Evolutionary conservation across 2,888 invertebrate genomes (phyloP).

Genomic region (Creontiades dilutus): DNA sequence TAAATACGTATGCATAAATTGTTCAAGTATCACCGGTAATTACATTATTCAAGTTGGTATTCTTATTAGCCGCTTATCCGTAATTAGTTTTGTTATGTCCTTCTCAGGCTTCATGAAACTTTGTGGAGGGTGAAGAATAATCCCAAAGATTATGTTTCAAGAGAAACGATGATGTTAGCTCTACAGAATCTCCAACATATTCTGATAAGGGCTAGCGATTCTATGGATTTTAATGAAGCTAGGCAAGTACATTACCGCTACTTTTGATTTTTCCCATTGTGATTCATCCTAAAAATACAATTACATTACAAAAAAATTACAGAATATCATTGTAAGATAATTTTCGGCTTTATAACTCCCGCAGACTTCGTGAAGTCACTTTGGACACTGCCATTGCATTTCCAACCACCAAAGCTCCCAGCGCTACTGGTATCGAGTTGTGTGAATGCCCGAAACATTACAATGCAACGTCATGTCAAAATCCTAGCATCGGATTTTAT

Average conservation of each 20-base stretch:
- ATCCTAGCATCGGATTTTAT: constrained; percentile 90
- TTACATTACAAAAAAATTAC: too few species aligned
- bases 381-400: constrained; percentile 89
- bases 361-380: constrained; percentile 86
- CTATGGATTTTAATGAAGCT: constrained; percentile 82
- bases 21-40: background rate
- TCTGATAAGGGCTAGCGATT: constrained; percentile 86
- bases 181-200: constrained; percentile 91
- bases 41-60: background rate
- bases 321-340: too few species aligned
- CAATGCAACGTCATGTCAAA: constrained; percentile 93
- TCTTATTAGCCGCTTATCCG: constrained; percentile 74
- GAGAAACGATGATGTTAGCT: constrained; percentile 93
- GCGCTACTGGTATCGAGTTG: constrained; percentile 90
- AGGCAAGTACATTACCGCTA: constrained; percentile 78
- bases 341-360: constrained; percentile 36
- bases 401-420: constrained; percentile 80
- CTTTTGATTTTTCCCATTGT: constrained; percentile 75
- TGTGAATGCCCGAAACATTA: constrained; percentile 91
- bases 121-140: constrained; percentile 86
- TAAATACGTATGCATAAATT: background rate
- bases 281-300: too few species aligned
- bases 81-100: too few species aligned
- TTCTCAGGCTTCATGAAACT: constrained; percentile 84
- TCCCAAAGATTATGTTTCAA: constrained; percentile 81